phyloP scores from a whole-genome alignment of 1,140 invertebrate species.

The Leptopilina clavipes region DNA sequence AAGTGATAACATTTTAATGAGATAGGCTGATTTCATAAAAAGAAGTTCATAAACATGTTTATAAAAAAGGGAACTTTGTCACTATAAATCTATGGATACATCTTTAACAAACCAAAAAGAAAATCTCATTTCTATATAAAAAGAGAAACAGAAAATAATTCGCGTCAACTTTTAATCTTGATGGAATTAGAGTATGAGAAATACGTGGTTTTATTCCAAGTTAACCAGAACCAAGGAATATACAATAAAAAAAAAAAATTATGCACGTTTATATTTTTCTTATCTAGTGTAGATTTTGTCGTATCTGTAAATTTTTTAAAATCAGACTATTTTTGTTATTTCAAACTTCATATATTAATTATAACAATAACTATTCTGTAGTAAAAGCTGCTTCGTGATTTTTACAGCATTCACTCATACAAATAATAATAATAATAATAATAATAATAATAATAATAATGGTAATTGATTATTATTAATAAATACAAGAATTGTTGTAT shows the following conservation, averaged over 20 bases:
- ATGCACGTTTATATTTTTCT: slow-evolving; percentile 32
- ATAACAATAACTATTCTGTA: neutral
- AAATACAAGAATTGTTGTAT: no score
- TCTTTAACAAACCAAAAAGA: neutral
- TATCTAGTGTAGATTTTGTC: slow-evolving; percentile 28
- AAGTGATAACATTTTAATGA: slow-evolving; percentile 78
- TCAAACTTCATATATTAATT: neutral
- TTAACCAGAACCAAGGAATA: slow-evolving; percentile 26
- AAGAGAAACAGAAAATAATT: neutral
- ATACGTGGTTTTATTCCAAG: neutral
- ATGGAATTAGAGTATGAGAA: slow-evolving; percentile 31
- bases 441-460: no score
- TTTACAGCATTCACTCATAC: neutral
- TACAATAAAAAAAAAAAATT: neutral
- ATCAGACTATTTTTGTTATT: slow-evolving; percentile 25
- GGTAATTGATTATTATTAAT: neutral
- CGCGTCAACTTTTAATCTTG: slow-evolving; percentile 21
- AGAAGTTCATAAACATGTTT: slow-evolving; percentile 44
- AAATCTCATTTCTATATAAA: slow-evolving; percentile 20
- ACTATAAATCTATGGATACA: slow-evolving; percentile 25
- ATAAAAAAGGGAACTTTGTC: slow-evolving; percentile 31
- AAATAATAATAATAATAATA: no score
- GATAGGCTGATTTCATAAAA: slow-evolving; percentile 53
- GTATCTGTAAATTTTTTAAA: slow-evolving; percentile 22
- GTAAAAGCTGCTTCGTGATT: neutral